A percentile compares a stretch with the other conserved stretches of the same genome.
phyloP scores from a whole-genome alignment of 2,888 invertebrate species.

The Leptura quadrifasciata region DNA sequence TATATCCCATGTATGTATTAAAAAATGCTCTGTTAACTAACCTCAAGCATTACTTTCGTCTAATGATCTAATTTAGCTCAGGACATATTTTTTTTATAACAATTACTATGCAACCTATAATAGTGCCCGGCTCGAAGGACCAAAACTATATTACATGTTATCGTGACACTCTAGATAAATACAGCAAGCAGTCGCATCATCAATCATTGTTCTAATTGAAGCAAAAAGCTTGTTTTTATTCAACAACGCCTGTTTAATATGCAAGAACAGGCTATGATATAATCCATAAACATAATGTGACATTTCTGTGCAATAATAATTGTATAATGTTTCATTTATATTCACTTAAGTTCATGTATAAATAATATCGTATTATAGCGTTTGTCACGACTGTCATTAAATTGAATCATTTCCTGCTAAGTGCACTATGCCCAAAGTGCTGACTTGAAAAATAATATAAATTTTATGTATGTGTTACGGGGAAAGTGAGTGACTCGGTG shows the following conservation, averaged over 20 bases:
- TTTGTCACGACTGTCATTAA: constrained; percentile 10
- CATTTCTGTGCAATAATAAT: not conserved
- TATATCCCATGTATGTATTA: no score
- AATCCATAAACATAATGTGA: constrained; percentile 8
- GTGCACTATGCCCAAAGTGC: not conserved
- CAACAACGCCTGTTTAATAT: not conserved
- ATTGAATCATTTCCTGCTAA: constrained; percentile 21
- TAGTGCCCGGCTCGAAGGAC: no score
- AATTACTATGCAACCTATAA: no score
- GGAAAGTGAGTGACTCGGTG: not conserved
- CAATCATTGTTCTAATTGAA: not conserved
- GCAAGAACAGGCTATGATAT: not conserved
- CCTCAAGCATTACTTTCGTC: no score
- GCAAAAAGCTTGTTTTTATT: not conserved
- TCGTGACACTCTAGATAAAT: no score
- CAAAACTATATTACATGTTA: no score
- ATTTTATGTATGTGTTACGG: not conserved
- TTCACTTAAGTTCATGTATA: constrained; percentile 9
- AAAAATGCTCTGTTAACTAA: no score
- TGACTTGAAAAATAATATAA: not conserved
- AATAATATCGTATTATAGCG: constrained; percentile 12
- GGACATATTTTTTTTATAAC: no score
- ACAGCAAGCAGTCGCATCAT: not conserved
- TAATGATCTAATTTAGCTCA: no score
- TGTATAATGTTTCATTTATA: constrained; percentile 13